Conservation (phyloP, 1,140 invertebrate genomes). For the Procambarus virginalis region DNA sequence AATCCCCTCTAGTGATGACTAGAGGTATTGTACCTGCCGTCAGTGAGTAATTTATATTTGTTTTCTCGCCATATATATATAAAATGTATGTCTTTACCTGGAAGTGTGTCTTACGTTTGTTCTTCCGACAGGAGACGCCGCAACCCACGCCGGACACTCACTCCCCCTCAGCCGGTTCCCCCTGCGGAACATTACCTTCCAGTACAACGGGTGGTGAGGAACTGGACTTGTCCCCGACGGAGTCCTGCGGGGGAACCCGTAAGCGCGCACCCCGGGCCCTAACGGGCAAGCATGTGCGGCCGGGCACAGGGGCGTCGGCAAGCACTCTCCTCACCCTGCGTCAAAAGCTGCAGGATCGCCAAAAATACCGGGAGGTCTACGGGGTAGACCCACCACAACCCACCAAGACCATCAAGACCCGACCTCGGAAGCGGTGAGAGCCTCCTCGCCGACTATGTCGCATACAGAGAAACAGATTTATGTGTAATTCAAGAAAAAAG, state of each 20-base stretch:
- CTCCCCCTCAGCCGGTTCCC: slow-evolving; percentile 20
- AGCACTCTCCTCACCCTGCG: slow-evolving; percentile 75
- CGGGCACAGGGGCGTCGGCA: slow-evolving; percentile 76
- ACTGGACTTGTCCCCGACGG: slow-evolving; percentile 14
- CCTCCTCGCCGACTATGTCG: not conserved
- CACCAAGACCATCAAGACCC: slow-evolving; percentile 17
- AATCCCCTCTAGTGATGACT: no score
- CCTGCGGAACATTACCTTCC: slow-evolving; percentile 34
- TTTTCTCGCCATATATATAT: no score
- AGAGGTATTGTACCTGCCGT: no score
- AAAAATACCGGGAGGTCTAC: slow-evolving; percentile 67
- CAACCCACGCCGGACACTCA: slow-evolving; percentile 9
- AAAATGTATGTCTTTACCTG: no score
- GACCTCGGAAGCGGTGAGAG: slow-evolving; percentile 36
- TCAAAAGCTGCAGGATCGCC: slow-evolving; percentile 75
- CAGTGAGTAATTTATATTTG: no score
- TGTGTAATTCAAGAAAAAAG: no score
- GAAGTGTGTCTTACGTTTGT: not conserved
- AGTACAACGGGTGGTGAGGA: slow-evolving; percentile 49
- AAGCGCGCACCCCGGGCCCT: slow-evolving; percentile 75
- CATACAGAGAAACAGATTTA: no score
- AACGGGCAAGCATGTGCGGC: slow-evolving; percentile 76
- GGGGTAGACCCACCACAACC: slow-evolving; percentile 40
- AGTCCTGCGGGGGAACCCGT: slow-evolving; percentile 45
- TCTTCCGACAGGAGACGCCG: slow-evolving; percentile 3